These are phyloP conservation scores for Spinibarbus caldwelli DNA, from an alignment of 2,797 vertebrate species.

Conservation along the genomic window DNA sequence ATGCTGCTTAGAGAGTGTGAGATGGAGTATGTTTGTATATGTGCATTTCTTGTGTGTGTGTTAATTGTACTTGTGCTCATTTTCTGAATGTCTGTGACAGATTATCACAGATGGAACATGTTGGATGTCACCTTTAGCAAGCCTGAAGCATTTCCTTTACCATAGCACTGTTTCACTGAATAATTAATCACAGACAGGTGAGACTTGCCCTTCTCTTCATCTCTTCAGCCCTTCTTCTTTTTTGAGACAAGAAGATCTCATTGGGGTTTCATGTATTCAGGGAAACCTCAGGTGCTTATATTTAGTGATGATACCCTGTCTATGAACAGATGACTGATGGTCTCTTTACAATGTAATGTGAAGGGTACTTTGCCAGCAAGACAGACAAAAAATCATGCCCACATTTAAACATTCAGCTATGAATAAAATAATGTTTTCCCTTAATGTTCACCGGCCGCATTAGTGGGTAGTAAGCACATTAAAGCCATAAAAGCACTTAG, in stretches of 20 bases:
- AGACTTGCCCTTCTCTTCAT: constrained; percentile 44
- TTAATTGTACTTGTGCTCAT: constrained; percentile 38
- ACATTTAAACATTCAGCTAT: neutral
- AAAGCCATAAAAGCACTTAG: constrained; percentile 33
- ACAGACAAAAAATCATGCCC: constrained; percentile 15
- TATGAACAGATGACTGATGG: constrained; percentile 16
- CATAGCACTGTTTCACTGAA: constrained; percentile 45
- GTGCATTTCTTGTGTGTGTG: constrained; percentile 38
- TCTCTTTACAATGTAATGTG: constrained; percentile 17
- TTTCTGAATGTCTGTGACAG: constrained; percentile 16
- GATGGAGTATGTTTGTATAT: constrained; percentile 50
- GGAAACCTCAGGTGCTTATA: constrained; percentile 45
- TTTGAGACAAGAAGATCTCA: constrained; percentile 46
- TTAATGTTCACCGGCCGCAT: constrained; percentile 15
- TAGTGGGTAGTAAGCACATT: constrained; percentile 5
- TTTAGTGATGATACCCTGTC: constrained; percentile 47
- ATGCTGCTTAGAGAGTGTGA: constrained; percentile 53
- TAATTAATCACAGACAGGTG: constrained; percentile 59
- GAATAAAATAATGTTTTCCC: neutral
- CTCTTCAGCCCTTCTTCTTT: constrained; percentile 3
- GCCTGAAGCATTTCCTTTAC: constrained; percentile 46
- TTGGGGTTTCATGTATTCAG: constrained; percentile 52
- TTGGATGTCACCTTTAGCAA: constrained; percentile 42
- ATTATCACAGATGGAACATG: constrained; percentile 42
- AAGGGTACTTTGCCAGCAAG: neutral